Evolutionary conservation across 53 echinoderm and acorn worm species (phyloP).

Genomic region (Hippasteria phrygiana): DNA sequence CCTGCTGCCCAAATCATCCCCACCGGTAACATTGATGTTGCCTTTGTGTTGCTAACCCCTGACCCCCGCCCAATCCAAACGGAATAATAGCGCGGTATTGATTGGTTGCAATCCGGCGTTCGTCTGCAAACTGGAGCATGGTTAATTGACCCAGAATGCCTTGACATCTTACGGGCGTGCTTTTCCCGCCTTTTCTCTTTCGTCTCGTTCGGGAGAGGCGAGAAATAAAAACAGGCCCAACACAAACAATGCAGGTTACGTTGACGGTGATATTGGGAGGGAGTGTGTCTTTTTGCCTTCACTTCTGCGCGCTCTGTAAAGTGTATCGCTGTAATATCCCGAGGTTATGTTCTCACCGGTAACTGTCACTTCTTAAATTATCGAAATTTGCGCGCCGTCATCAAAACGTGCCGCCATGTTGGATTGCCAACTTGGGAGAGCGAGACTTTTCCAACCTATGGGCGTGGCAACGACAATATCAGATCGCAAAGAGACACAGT

Average conservation of each 20-base stretch:
- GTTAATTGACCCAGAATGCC: constrained; percentile 64
- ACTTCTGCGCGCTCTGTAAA: background rate
- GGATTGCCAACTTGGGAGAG: no score
- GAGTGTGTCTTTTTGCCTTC: background rate
- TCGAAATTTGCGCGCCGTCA: background rate
- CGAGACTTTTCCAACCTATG: no score
- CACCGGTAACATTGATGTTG: background rate
- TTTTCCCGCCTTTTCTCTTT: background rate
- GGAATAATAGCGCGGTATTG: constrained; percentile 51
- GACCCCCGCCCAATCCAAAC: constrained; percentile 6
- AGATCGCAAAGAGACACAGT: no score
- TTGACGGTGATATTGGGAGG: background rate
- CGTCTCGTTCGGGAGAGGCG: background rate
- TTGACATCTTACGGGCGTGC: constrained; percentile 52
- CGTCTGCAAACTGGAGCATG: constrained; percentile 69
- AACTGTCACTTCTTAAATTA: background rate
- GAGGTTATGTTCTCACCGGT: background rate
- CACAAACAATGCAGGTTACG: background rate
- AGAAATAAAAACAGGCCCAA: constrained; percentile 11
- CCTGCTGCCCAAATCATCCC: background rate
- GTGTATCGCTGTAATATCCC: background rate
- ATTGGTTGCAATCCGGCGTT: constrained; percentile 48
- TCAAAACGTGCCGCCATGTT: background rate
- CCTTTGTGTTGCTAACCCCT: constrained; percentile 52
- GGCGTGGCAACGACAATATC: no score